Conservation (phyloP, 2,888 invertebrate species). For the Agrotis ipsilon region DNA sequence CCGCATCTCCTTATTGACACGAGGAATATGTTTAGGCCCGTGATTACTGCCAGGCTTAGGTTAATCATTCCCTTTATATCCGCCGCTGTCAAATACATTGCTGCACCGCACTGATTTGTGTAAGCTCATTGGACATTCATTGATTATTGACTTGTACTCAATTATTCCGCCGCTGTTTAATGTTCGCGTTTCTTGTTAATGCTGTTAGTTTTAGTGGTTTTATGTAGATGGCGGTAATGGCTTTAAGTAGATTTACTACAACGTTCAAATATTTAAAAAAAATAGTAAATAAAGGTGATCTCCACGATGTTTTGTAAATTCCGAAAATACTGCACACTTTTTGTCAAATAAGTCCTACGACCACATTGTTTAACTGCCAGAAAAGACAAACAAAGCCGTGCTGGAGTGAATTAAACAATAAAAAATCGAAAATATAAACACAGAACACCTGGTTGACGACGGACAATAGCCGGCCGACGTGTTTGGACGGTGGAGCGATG, state of each 20-base stretch:
- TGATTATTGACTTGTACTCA: constrained; percentile 52
- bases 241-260: background rate
- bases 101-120: constrained; percentile 46
- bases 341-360: background rate
- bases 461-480: constrained; percentile 17
- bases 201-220: constrained; percentile 18
- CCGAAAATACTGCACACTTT: background rate
- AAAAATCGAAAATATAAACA: background rate
- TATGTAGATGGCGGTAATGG: background rate
- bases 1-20: constrained; percentile 78
- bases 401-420: constrained; percentile 11
- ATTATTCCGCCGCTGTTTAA: constrained; percentile 31
- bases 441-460: background rate
- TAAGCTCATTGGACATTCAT: constrained; percentile 62
- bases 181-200: constrained; percentile 22
- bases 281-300: too few species aligned
- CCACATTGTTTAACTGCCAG: background rate
- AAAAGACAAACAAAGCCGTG: background rate
- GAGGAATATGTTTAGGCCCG: constrained; percentile 78
- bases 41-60: constrained; percentile 82
- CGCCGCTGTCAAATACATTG: constrained; percentile 55
- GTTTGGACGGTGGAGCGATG: constrained; percentile 4
- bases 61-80: constrained; percentile 87
- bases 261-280: background rate
- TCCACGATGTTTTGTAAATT: background rate